Evolutionary conservation across 2,888 invertebrate genomes (phyloP).

Genomic region (Hybos culiciformis): DNA sequence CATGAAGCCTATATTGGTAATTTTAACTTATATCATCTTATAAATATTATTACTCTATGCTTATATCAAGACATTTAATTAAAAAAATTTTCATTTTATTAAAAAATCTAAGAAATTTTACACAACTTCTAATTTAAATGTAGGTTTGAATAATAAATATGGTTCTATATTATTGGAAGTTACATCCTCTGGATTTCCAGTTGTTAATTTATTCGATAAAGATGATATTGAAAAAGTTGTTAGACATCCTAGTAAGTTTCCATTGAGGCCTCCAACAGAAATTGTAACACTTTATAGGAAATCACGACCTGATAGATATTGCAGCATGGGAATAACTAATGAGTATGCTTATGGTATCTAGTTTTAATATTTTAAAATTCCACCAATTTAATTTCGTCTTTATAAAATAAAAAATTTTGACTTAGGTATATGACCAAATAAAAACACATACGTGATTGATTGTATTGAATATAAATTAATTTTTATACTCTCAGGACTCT

Average conservation of each 20-base stretch:
- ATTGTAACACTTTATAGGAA: slow-evolving; percentile 62
- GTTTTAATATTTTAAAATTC: no score
- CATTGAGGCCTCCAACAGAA: slow-evolving; percentile 70
- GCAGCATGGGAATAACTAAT: slow-evolving; percentile 68
- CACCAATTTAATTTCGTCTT: no score
- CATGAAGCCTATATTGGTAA: slow-evolving; percentile 68
- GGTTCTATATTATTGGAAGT: slow-evolving; percentile 68
- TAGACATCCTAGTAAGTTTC: slow-evolving; percentile 57
- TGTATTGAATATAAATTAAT: no score
- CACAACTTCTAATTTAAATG: background rate
- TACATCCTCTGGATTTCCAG: slow-evolving; percentile 54
- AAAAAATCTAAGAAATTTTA: background rate
- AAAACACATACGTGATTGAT: no score
- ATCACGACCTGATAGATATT: slow-evolving; percentile 63
- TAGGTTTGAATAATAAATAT: slow-evolving; percentile 56
- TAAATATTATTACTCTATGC: no score
- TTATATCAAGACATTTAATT: background rate
- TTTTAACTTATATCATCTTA: slow-evolving; percentile 11
- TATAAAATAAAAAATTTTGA: no score
- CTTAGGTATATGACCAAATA: no score
- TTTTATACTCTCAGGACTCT: no score
- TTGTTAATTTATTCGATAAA: slow-evolving; percentile 58
- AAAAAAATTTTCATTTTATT: background rate
- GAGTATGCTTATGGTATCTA: slow-evolving; percentile 40
- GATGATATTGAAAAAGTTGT: slow-evolving; percentile 62